Conservation (phyloP, 2,113 vertebrate species). For the Pterocles gutturalis region DNA sequence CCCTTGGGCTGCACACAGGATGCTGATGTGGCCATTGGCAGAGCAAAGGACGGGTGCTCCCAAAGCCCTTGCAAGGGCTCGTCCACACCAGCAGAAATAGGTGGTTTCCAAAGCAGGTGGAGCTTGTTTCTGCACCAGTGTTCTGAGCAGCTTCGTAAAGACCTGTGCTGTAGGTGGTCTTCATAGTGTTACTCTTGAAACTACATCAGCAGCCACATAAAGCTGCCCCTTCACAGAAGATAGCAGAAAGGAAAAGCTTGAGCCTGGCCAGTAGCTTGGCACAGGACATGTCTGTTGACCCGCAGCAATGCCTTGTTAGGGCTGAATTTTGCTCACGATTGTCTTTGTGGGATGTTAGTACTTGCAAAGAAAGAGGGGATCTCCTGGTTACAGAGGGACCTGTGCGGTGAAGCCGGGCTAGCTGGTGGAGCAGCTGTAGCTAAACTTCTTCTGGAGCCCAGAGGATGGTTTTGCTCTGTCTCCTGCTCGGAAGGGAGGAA, state of each 20-base stretch:
- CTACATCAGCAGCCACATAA: background rate
- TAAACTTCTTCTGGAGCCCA: background rate
- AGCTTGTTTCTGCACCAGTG: background rate
- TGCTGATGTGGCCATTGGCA: background rate
- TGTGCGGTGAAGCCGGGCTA: background rate
- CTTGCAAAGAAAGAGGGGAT: background rate
- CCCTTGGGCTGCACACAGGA: background rate
- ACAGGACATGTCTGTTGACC: background rate
- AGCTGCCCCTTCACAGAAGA: background rate
- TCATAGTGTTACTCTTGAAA: background rate
- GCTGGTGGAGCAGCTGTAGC: background rate
- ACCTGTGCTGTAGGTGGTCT: background rate
- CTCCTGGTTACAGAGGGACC: background rate
- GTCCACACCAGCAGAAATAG: background rate
- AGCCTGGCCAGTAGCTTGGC: background rate
- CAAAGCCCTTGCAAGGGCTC: background rate
- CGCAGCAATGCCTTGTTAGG: background rate
- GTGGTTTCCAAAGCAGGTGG: background rate
- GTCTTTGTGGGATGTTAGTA: background rate
- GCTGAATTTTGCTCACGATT: background rate
- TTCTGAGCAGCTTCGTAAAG: background rate
- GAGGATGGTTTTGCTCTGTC: background rate
- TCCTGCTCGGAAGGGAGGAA: slow-evolving; percentile 1
- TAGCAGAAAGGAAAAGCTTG: background rate
- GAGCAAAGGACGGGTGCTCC: background rate